Evolutionary conservation across 2,888 invertebrate species (phyloP).

Genomic region (Hesperia comma): DNA sequence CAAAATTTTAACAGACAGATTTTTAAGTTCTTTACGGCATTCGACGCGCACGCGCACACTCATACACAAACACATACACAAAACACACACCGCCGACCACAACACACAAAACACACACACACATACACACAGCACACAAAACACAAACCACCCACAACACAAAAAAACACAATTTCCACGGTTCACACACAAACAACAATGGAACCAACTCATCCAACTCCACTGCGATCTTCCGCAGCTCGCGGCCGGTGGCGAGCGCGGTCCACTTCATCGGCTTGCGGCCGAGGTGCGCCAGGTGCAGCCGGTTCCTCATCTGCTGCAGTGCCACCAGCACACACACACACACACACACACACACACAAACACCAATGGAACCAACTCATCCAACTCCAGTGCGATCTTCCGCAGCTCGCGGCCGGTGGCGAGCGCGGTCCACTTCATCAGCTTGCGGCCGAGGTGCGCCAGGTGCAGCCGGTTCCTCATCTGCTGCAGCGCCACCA

Average conservation of each 20-base stretch:
- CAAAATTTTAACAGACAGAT: no score
- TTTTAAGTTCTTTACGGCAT: no score
- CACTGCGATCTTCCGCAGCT: constrained; percentile 55
- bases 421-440: constrained; percentile 74
- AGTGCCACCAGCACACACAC: constrained; percentile 66
- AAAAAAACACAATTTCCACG: no score
- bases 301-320: constrained; percentile 72
- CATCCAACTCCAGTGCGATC: constrained; percentile 49
- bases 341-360: no score
- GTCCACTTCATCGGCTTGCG: constrained; percentile 77
- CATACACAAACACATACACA: no score
- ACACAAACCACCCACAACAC: no score
- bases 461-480: constrained; percentile 69
- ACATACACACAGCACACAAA: no score
- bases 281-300: constrained; percentile 66
- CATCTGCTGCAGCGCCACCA: constrained; percentile 74
- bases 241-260: constrained; percentile 64
- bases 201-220: constrained; percentile 54
- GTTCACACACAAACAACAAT: no score
- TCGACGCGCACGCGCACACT: no score
- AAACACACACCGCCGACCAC: no score
- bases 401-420: constrained; percentile 63
- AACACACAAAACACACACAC: no score
- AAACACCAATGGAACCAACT: no score
- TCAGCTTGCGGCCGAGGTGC: constrained; percentile 65